phyloP scores from a whole-genome alignment of 1,140 invertebrate genomes.

The Diorhabda sublineata region DNA sequence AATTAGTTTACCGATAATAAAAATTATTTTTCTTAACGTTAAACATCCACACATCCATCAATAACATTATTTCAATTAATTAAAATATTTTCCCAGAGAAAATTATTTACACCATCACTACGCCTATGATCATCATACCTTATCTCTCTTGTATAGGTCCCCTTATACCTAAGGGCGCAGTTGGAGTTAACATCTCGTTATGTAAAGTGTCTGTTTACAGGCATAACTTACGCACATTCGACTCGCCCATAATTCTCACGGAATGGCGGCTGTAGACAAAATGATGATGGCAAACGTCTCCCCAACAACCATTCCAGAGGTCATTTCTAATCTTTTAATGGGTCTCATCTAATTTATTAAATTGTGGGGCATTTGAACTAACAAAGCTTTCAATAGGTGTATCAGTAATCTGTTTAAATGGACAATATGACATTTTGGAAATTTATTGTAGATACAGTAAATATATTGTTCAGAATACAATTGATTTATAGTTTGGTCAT shows the following conservation, averaged over 20 bases:
- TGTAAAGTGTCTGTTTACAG: constrained; percentile 46
- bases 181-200: constrained; percentile 45
- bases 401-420: background rate
- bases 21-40: too few species aligned
- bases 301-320: constrained; percentile 37
- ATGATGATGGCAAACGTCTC: constrained; percentile 41
- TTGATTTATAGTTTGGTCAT: too few species aligned
- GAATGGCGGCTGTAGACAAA: constrained; percentile 35
- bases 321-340: constrained; percentile 42
- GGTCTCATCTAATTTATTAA: constrained; percentile 38
- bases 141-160: background rate
- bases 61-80: too few species aligned
- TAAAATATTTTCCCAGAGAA: too few species aligned
- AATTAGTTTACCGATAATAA: too few species aligned
- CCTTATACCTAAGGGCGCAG: constrained; percentile 24
- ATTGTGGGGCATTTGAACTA: constrained; percentile 26
- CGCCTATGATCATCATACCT: too few species aligned
- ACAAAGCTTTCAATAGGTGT: constrained; percentile 7
- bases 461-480: too few species aligned
- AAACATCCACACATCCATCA: too few species aligned
- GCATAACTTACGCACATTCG: constrained; percentile 41
- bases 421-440: too few species aligned
- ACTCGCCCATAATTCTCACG: constrained; percentile 37
- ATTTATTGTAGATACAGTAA: too few species aligned
- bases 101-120: too few species aligned